Evolutionary conservation across 30 jellyfish, hydroid and myxozoan genomes (phyloP), one percentile per base, ranked within the genome.

Genomic region (Chironex yamaguchii): DNA sequence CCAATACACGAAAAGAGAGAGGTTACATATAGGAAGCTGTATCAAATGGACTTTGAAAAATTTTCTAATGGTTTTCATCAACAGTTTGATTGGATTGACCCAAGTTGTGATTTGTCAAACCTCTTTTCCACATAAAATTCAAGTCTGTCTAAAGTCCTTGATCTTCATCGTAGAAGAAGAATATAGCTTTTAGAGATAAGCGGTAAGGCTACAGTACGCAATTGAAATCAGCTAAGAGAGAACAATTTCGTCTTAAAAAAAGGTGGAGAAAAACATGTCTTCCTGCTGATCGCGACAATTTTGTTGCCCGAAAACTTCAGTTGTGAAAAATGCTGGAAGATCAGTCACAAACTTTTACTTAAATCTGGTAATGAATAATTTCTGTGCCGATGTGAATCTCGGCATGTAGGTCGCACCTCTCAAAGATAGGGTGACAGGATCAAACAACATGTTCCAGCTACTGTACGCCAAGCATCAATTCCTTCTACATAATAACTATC

Each of bases 201-300:
- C 22, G 22, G 71, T 3, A 54, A 54, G 21, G 71, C 71, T 54
- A 3, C 71, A 54, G 25, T 54, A 32, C 21, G 71, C 31, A 54
- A 54, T n/a, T 54, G 71, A 54, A 54, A 54, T 54, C 71, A 54
- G 71, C 6, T 54, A 54, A 54, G 25, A 54, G 23, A 54, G 71
- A 54, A 32, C 71, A 54, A 54, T 32, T 27, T 54, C 71, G n/a
- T n/a, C n/a, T n/a, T n/a, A n/a, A n/a, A n/a, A n/a, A 32, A 54
- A 54, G 71, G 71, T 54, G 71, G 71, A 54, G 25, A n/a, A 54
- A 54, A 54, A 54, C 71, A 54, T 32, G 71, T 32, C 71, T 54
- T 54, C 71, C 71, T 54, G 23, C 71, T 20, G 23, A 54, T 32
- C 23, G 21, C 71, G 71, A 54, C 71, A 54, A 54, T 54, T 54